Evolutionary conservation across 2,797 vertebrate genomes (phyloP), one percentile per base, ranked within the genome.

Genomic region (Cossypha niveicapilla): DNA sequence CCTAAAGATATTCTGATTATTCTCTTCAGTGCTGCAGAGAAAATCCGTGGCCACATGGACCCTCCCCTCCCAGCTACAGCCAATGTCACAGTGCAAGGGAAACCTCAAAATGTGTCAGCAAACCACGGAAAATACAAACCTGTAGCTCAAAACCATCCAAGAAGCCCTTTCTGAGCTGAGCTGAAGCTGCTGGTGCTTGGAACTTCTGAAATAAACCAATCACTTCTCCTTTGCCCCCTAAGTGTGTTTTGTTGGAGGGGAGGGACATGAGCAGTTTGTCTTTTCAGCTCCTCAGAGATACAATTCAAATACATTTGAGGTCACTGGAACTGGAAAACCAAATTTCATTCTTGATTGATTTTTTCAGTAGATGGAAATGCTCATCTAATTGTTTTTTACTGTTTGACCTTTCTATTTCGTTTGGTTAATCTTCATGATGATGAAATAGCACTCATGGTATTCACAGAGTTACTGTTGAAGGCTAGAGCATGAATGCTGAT

Each of bases 281-380:
- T 95, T 94, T 93, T 70, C 70, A 66, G 73, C 45, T 71, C 30
- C 63, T 83, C 65, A 80, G 93, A 93, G 62, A 78, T 74, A 68
- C 30, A 82, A 96, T 85, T 94, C 60, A 91, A 94, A 88, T 78
- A 66, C 3, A 65, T 91, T 93, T 80, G 86, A 89, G 48, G 82
- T 91, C 92, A 94, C 67, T 56, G 91, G 63, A 81, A 94, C 44
- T 39, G 67, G 79, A 96, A 97, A 96, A 95, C 91, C 63, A 93
- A 92, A 95, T 97, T 97, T 96, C 79, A 95, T 92, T 97, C 92
- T 93, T 97, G 74, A 96, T 91, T 95, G 76, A 96, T 88, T 96
- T 96, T 96, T 94, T 92, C 92, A 92, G 89, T 76, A 82, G 86
- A 86, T 81, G 24, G 82, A 94, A 97, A 92, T 75, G 83, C 67